These are phyloP conservation scores for Minunthozetes semirufus DNA, from an alignment of 2,888 invertebrate genomes.

Conservation along the genomic window DNA sequence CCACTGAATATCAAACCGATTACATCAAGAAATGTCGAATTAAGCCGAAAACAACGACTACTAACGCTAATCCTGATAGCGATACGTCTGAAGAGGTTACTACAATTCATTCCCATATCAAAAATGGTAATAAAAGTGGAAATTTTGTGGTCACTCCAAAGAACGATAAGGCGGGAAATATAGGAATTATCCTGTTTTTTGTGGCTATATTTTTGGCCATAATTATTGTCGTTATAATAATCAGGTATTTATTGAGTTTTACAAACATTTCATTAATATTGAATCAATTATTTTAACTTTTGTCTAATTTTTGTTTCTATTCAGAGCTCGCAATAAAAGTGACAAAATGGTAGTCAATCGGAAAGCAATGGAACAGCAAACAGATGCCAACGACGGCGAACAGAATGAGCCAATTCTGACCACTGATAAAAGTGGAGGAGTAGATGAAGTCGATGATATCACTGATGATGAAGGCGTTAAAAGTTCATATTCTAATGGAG, in stretches of 20 bases:
- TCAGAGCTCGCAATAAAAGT: conserved; percentile 4
- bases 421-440: neutral
- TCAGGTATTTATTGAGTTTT: conserved; percentile 2
- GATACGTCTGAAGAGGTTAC: neutral
- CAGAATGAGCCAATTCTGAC: conserved; percentile 6
- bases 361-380: conserved; percentile 8
- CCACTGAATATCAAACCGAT: neutral
- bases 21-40: conserved; percentile 14
- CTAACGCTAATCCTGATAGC: neutral
- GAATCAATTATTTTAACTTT: neutral
- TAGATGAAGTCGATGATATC: conserved; percentile 6
- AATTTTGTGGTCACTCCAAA: neutral
- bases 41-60: neutral
- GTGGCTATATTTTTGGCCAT: conserved; percentile 9
- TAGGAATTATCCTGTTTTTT: conserved; percentile 5
- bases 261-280: neutral
- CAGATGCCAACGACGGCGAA: conserved; percentile 2
- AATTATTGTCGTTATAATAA: neutral
- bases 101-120: neutral
- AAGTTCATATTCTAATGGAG: neutral
- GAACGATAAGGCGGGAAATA: neutral
- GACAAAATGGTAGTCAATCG: conserved; percentile 13
- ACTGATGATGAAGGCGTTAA: neutral
- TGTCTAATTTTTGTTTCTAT: neutral
- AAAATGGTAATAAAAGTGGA: neutral